Evolutionary conservation across 2,113 vertebrate genomes (phyloP).

Genomic region (Spea multiplicata): DNA sequence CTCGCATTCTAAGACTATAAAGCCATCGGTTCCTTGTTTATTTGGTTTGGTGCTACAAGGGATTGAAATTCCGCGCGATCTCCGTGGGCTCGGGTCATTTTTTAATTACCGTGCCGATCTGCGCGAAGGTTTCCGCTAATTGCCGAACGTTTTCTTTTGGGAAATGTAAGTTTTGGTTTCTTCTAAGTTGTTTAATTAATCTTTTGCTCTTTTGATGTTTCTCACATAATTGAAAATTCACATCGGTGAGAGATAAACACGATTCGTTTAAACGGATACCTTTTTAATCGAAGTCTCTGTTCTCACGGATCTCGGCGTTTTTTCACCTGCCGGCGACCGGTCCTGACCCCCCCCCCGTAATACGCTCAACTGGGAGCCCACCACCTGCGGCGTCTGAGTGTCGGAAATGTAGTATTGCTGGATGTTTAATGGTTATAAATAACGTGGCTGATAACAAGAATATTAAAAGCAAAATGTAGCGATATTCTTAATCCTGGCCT

Average conservation of each 20-base stretch:
- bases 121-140: constrained; percentile 34
- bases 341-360: constrained; percentile 10
- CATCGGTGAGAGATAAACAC: constrained; percentile 38
- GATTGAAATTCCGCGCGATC: constrained; percentile 14
- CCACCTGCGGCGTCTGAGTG: not conserved
- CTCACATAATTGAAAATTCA: constrained; percentile 44
- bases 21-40: not conserved
- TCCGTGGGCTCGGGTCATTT: constrained; percentile 20
- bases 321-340: constrained; percentile 14
- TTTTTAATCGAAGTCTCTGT: constrained; percentile 22
- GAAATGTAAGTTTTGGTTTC: constrained; percentile 46
- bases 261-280: constrained; percentile 34
- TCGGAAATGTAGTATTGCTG: not conserved
- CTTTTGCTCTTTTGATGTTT: constrained; percentile 49
- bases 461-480: not conserved
- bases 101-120: constrained; percentile 37
- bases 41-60: not conserved
- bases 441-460: not conserved
- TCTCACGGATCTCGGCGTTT: not conserved
- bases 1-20: constrained; percentile 11
- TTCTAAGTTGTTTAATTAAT: constrained; percentile 45
- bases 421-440: constrained; percentile 1
- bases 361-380: constrained; percentile 2
- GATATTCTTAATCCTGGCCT: not conserved
- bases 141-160: constrained; percentile 38